Percentiles rank a stretch among this genome's conserved stretches.
Evolutionary conservation across 2,888 invertebrate genomes (phyloP).

Genomic region (Polymixis flavicincta): DNA sequence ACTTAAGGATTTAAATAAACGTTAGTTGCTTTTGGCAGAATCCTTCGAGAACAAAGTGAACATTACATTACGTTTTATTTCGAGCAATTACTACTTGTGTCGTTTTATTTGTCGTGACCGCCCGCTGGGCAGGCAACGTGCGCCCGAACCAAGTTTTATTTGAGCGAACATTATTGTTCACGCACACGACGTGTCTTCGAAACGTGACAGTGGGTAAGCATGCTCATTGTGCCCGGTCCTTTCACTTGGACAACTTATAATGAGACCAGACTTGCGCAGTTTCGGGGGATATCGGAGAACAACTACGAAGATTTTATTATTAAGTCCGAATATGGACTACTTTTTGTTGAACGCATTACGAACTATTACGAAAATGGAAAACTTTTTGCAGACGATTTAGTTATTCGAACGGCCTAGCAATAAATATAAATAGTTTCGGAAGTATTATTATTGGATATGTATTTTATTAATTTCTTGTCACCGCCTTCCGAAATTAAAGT

Average conservation of each 20-base stretch:
- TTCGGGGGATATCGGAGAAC: background rate
- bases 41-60: background rate
- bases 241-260: constrained; percentile 52
- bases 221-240: constrained; percentile 43
- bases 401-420: background rate
- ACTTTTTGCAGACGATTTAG: background rate
- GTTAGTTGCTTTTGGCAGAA: background rate
- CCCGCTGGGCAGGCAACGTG: background rate
- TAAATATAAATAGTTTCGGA: no score
- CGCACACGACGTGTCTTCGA: constrained; percentile 1
- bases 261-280: constrained; percentile 29
- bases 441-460: no score
- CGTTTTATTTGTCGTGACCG: constrained; percentile 1
- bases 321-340: constrained; percentile 16
- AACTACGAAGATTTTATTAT: constrained; percentile 23
- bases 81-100: constrained; percentile 26
- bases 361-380: background rate
- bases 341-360: background rate
- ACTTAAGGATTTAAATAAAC: background rate
- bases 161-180: constrained; percentile 20
- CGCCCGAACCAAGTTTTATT: constrained; percentile 11
- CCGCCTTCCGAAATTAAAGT: no score
- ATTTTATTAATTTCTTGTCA: no score
- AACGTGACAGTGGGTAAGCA: constrained; percentile 50
- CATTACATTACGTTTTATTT: constrained; percentile 20